These are phyloP conservation scores for Pygoscelis adeliae DNA, from an alignment of 2,113 vertebrate species.

Conservation along the genomic window DNA sequence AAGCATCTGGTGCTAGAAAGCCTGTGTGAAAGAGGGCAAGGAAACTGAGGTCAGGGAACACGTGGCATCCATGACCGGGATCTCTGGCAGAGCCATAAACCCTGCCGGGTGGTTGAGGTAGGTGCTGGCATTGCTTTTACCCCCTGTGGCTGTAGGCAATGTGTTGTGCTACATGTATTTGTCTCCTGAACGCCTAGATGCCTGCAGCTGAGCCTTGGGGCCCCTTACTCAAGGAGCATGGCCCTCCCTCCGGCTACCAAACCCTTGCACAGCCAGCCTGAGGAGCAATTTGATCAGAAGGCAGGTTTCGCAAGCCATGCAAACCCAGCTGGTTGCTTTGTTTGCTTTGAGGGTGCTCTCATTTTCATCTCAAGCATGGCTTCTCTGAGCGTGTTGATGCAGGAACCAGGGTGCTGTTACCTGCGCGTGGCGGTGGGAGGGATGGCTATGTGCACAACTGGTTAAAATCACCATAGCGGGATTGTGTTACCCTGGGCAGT, in stretches of 20 bases:
- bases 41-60: background rate
- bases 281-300: background rate
- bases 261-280: background rate
- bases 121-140: background rate
- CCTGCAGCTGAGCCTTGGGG: background rate
- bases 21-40: background rate
- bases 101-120: background rate
- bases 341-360: background rate
- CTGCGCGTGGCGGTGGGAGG: rapidly evolving
- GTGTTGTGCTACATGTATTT: background rate
- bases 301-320: background rate
- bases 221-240: background rate
- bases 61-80: rapidly evolving
- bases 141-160: background rate
- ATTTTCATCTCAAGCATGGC: background rate
- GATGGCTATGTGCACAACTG: background rate
- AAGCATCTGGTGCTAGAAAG: background rate
- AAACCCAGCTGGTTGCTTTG: background rate
- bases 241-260: background rate
- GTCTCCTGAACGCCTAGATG: background rate
- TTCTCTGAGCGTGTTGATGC: background rate
- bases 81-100: background rate
- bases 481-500: background rate
- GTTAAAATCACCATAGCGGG: background rate
- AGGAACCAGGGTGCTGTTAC: background rate